Conservation (phyloP, 2,113 vertebrate genomes). For the Neodontobutis hainanensis region DNA sequence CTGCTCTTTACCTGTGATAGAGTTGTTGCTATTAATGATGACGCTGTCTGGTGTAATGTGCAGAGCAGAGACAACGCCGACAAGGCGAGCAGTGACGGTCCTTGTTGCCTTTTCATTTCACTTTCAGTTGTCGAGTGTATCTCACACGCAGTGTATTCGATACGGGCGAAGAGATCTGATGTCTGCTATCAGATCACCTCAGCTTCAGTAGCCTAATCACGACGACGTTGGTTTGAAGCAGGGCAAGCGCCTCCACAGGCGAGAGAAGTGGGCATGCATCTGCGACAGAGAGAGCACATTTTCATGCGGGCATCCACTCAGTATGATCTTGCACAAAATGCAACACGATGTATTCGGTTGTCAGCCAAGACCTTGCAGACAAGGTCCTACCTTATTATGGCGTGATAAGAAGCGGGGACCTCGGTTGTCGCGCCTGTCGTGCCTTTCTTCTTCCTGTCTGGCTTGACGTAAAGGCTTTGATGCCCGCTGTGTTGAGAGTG, state of each 20-base stretch:
- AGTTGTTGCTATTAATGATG: slow-evolving; percentile 25
- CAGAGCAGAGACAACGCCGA: slow-evolving; percentile 60
- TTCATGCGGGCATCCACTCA: slow-evolving; percentile 9
- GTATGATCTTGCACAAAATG: slow-evolving; percentile 45
- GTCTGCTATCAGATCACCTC: slow-evolving; percentile 63
- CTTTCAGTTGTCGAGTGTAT: slow-evolving; percentile 25
- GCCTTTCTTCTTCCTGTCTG: slow-evolving; percentile 58
- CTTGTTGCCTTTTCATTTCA: slow-evolving; percentile 63
- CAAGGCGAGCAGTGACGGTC: slow-evolving; percentile 57
- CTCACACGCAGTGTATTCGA: slow-evolving; percentile 49
- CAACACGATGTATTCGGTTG: background rate
- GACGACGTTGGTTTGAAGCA: slow-evolving; percentile 21
- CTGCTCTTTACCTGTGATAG: slow-evolving; percentile 39
- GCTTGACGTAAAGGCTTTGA: slow-evolving; percentile 53
- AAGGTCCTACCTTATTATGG: slow-evolving; percentile 32
- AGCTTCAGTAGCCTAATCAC: slow-evolving; percentile 35
- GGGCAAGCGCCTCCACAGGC: slow-evolving; percentile 23
- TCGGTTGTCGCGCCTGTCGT: slow-evolving; percentile 10
- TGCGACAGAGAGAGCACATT: slow-evolving; percentile 46
- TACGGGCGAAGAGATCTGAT: slow-evolving; percentile 24
- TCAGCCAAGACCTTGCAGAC: background rate
- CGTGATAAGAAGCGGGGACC: slow-evolving; percentile 19
- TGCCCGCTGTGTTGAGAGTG: slow-evolving; percentile 41
- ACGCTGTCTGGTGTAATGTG: slow-evolving; percentile 49
- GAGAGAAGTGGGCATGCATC: slow-evolving; percentile 29